Conservation (phyloP, 2,113 vertebrate genomes). For the Tragelaphus buxtoni region DNA sequence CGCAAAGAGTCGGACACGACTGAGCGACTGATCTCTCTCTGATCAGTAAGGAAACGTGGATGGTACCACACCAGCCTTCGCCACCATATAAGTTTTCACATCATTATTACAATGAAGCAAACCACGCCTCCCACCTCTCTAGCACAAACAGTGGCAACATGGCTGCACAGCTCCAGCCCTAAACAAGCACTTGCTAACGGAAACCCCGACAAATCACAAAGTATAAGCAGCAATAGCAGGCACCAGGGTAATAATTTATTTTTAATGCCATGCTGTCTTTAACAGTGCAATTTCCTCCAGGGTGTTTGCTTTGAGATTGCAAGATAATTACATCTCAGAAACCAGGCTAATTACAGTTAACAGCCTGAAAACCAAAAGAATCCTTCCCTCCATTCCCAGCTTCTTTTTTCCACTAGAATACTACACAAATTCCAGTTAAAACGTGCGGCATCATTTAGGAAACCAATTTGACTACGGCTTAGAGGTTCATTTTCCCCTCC, state of each 20-base stretch:
- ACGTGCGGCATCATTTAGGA: constrained; percentile 41
- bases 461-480: constrained; percentile 31
- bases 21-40: no score
- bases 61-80: neutral
- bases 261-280: constrained; percentile 84
- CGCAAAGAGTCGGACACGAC: no score
- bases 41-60: neutral
- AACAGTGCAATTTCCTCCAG: constrained; percentile 84
- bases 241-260: constrained; percentile 83
- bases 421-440: constrained; percentile 49
- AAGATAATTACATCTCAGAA: constrained; percentile 87
- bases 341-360: constrained; percentile 89
- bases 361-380: constrained; percentile 81
- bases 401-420: constrained; percentile 40
- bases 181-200: constrained; percentile 50
- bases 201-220: constrained; percentile 73
- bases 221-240: constrained; percentile 62
- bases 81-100: rapidly evolving
- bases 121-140: neutral
- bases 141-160: constrained; percentile 62
- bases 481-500: neutral
- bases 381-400: constrained; percentile 32
- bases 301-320: constrained; percentile 87
- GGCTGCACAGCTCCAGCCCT: constrained; percentile 57
- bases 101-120: neutral